These are phyloP conservation scores for Nestor notabilis DNA, from an alignment of 2,113 vertebrate genomes.

Conservation along the genomic window DNA sequence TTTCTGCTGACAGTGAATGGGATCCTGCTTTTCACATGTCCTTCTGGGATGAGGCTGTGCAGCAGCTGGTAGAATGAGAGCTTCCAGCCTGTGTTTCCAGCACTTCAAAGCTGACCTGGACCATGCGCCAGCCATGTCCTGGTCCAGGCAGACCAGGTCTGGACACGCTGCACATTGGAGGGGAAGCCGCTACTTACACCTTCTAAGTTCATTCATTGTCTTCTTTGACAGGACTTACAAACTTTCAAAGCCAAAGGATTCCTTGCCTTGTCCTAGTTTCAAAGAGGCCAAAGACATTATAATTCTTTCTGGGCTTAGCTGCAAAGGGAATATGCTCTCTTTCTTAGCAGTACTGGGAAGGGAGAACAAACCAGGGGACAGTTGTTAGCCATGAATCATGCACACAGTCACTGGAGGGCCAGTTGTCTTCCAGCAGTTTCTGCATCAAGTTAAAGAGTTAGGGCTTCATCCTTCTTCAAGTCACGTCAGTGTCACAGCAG, in stretches of 20 bases:
- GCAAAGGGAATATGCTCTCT: neutral
- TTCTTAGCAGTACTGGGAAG: neutral
- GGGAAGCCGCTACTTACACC: rapidly evolving
- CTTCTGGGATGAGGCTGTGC: neutral
- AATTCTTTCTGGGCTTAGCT: neutral
- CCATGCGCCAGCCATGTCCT: rapidly evolving
- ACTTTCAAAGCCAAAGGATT: neutral
- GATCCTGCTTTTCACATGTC: neutral
- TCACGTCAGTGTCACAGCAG: neutral
- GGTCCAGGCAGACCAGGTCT: neutral
- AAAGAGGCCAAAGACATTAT: neutral
- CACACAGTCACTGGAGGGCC: neutral
- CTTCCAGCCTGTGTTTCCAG: neutral
- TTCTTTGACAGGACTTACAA: neutral
- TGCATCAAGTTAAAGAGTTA: neutral
- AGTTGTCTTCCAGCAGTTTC: neutral
- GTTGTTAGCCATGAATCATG: rapidly evolving
- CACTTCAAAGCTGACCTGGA: neutral
- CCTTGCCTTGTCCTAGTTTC: neutral
- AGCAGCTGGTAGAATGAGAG: neutral
- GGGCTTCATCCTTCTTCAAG: neutral
- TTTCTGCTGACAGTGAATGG: neutral
- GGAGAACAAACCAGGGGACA: neutral
- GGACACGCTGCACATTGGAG: neutral
- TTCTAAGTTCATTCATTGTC: neutral